These are phyloP conservation scores for Scomber japonicus DNA, from an alignment of 2,113 vertebrate genomes.

Conservation along the genomic window DNA sequence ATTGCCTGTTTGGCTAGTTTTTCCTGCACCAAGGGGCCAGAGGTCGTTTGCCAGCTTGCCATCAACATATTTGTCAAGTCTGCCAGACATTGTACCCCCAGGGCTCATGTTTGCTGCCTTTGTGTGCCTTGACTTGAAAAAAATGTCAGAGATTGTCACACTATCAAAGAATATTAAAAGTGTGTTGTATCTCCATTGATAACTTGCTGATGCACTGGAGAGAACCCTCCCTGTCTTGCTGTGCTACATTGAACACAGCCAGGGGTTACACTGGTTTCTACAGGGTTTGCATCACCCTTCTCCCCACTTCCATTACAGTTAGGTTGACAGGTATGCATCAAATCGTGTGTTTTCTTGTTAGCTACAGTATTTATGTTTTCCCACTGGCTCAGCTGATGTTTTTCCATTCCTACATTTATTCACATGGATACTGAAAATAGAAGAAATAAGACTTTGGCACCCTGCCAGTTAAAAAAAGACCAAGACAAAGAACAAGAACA, in stretches of 20 bases:
- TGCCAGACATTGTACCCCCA: constrained; percentile 26
- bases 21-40: neutral
- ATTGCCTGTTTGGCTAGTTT: neutral
- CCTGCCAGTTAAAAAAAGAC: constrained; percentile 13
- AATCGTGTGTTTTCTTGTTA: constrained; percentile 33
- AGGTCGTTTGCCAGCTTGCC: constrained; percentile 21
- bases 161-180: constrained; percentile 52
- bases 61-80: constrained; percentile 34
- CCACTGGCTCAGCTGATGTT: neutral
- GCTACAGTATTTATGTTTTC: constrained; percentile 14
- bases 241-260: constrained; percentile 38
- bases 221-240: constrained; percentile 28
- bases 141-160: constrained; percentile 62
- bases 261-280: constrained; percentile 50
- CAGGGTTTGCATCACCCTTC: constrained; percentile 60
- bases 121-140: constrained; percentile 59
- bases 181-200: constrained; percentile 41
- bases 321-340: constrained; percentile 55
- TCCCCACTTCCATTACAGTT: constrained; percentile 48
- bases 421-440: constrained; percentile 25
- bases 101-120: constrained; percentile 25
- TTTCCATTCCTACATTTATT: constrained; percentile 27
- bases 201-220: constrained; percentile 45
- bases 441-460: constrained; percentile 13
- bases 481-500: neutral